Conservation (phyloP, 2,113 vertebrate species). For the Daboia siamensis region DNA sequence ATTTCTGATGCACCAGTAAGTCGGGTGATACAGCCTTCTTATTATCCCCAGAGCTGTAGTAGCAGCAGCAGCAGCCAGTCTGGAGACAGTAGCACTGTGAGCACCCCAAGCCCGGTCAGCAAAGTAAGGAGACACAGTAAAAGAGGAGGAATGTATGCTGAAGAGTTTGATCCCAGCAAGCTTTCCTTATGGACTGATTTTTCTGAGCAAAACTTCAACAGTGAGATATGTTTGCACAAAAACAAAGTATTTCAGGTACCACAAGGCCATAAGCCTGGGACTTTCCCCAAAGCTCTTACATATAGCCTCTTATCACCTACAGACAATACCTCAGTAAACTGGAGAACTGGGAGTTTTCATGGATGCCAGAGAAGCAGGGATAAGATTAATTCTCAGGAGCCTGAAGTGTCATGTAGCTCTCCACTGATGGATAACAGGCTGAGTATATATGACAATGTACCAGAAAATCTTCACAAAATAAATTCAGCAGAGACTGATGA, state of each 20-base stretch:
- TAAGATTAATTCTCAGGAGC: slow-evolving; percentile 55
- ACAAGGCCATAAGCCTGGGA: slow-evolving; percentile 82
- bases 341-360: slow-evolving; percentile 85
- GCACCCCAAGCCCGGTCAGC: slow-evolving; percentile 62
- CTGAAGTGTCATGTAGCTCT: slow-evolving; percentile 37
- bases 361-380: slow-evolving; percentile 64
- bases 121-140: slow-evolving; percentile 51
- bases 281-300: slow-evolving; percentile 79
- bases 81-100: slow-evolving; percentile 74
- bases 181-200: slow-evolving; percentile 45
- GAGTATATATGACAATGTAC: slow-evolving; percentile 87
- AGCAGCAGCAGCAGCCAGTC: slow-evolving; percentile 70
- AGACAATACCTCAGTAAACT: slow-evolving; percentile 73
- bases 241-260: slow-evolving; percentile 77
- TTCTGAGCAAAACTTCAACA: slow-evolving; percentile 53
- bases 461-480: slow-evolving; percentile 27
- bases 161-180: slow-evolving; percentile 43
- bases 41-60: slow-evolving; percentile 59
- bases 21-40: slow-evolving; percentile 59
- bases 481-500: slow-evolving; percentile 40
- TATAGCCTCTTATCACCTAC: slow-evolving; percentile 58
- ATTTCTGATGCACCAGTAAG: slow-evolving; percentile 63
- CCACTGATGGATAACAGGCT: slow-evolving; percentile 60
- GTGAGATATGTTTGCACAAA: slow-evolving; percentile 50
- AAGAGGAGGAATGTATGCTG: slow-evolving; percentile 8